Evolutionary conservation across 1,140 invertebrate species (phyloP).

Genomic region (Zaprionus ghesquierei): DNA sequence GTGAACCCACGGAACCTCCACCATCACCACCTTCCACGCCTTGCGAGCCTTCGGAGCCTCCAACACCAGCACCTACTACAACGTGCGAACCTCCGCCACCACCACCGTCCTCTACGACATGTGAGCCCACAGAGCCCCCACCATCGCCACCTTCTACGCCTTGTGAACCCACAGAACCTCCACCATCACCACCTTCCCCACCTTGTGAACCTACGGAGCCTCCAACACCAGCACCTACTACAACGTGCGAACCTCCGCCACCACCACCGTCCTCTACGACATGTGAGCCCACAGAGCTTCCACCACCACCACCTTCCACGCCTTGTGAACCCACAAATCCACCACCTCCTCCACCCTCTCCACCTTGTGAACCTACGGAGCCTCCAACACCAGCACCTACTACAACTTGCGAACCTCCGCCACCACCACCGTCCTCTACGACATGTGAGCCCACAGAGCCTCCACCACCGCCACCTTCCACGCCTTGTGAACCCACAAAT

Average conservation of each 20-base stretch:
- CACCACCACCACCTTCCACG: not conserved
- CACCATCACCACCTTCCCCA: not conserved
- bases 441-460: not conserved
- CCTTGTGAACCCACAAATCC: not conserved
- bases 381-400: not conserved
- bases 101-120: not conserved
- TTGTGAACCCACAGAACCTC: not conserved
- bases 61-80: not conserved
- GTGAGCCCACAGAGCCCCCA: not conserved
- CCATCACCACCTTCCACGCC: not conserved
- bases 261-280: not conserved
- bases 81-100: not conserved
- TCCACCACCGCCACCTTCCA: not conserved
- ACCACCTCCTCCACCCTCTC: not conserved
- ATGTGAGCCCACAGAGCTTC: not conserved
- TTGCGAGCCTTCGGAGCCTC: not conserved
- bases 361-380: not conserved
- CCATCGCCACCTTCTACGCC: not conserved
- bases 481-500: not conserved
- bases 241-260: not conserved
- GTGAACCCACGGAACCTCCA: not conserved
- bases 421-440: not conserved
- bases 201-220: not conserved
- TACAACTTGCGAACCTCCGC: not conserved
- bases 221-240: constrained; percentile 10